Evolutionary conservation across 53 echinoderm and acorn worm genomes (phyloP).

Genomic region (Crossaster papposus): DNA sequence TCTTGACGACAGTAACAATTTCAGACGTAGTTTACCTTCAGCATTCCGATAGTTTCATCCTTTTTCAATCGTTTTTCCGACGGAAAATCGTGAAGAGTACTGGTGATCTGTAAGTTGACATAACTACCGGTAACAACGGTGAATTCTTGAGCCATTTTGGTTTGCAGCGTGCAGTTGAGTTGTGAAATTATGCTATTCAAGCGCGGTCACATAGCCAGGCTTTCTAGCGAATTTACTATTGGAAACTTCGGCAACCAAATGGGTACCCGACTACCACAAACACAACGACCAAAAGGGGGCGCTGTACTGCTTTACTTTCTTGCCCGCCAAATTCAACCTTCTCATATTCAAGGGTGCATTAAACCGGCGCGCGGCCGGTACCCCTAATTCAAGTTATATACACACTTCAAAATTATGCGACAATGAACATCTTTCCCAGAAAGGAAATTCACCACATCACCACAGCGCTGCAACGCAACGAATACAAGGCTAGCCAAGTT

Average conservation of each 20-base stretch:
- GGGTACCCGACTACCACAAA: background rate
- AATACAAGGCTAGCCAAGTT: no score
- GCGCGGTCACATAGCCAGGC: constrained; percentile 26
- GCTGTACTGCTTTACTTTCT: background rate
- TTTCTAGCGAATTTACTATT: background rate
- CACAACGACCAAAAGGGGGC: background rate
- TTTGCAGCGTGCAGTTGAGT: background rate
- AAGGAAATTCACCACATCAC: no score
- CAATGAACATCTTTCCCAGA: no score
- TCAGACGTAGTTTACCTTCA: constrained; percentile 67
- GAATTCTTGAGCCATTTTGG: constrained; percentile 80
- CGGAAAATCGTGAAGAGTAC: constrained; percentile 75
- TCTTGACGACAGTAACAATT: background rate
- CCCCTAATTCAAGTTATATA: no score
- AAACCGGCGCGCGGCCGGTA: no score
- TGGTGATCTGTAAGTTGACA: constrained; percentile 83
- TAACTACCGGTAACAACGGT: constrained; percentile 75
- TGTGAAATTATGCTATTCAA: background rate
- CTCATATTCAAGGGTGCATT: no score
- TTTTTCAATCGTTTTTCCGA: constrained; percentile 85
- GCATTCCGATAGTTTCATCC: constrained; percentile 73
- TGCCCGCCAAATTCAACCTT: no score
- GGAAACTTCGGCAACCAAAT: background rate
- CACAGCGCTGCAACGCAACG: no score
- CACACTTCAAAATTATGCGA: no score